Evolutionary conservation across 64 coral and sea anemone genomes (phyloP), one percentile per base, ranked within the genome.

Genomic region (Trachythela sp.): DNA sequence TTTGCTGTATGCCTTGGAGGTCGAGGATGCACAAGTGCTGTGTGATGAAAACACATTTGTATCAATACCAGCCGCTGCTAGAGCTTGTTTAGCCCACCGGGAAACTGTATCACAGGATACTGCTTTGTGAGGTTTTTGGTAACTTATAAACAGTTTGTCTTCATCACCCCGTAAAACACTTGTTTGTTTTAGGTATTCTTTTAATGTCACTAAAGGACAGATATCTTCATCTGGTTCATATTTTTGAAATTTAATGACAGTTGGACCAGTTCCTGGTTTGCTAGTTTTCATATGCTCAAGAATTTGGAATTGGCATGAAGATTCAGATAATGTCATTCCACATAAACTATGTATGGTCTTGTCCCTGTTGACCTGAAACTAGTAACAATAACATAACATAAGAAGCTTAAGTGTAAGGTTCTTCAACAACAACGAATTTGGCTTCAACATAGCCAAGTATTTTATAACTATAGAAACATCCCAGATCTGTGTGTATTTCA

Each of bases 351-450:
- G 9, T 70, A 70, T 70, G 18, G 64, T n/a, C 64, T 22, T 70
- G 64, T 70, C 64, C 64, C 5, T 32, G 64, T 70, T 70, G 64
- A 5, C 64, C 64, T 9, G 64, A 70, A 70, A 70, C 64, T n/a
- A 70, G 9, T 70, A 70, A 70, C 64, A 70, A 70, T 70, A 70
- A 70, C 64, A 11, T 70, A 70, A 70, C 64, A n/a, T n/a, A n/a
- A n/a, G n/a, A 32, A 70, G 64, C 24, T 70, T 70, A 70, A 70
- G 64, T 9, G 64, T 70, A 6, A 70, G 30, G 4, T 70, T 22
- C 64, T 70, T 70, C 24, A 70, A n/a, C 30, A 22, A 70, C 24
- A 70, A 22, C 24, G 30, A n/a, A 70, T 32, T 70, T 32, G 24
- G 24, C 64, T 70, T 70, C 64, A 70, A 8, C 24, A 22, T 70